Base-by-base conservation (phyloP, 2,888 invertebrate genomes). In the Nephrotoma guestfalica region DNA sequence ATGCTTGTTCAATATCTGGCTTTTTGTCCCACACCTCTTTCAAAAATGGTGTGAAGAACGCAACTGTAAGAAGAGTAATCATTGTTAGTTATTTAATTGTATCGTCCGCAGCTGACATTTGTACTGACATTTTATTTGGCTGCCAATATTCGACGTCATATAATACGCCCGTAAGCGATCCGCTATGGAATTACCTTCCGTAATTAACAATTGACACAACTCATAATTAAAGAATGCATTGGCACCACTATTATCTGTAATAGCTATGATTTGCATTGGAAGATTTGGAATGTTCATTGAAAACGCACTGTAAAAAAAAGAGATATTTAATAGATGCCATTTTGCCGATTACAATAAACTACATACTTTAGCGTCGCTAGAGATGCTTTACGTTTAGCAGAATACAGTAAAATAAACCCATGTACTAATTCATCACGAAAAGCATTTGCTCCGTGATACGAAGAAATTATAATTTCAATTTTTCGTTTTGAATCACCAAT, bases 1-100 rank as follows among this genome's bases (percentile, higher is more conserved):
- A 97, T 18, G 97, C 96, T 90, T 97, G 96, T 91, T 98, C 98
- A 86, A 98, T 98, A 92, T 98, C 97, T 42, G 97, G 97, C 89
- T 98, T 97, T 89, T 97, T 96, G 91, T 98, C 97, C 98, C 97
- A 98, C 40, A 97, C 98, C 91, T 97, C 97, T 91, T 97, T 97
- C 93, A 98, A 97, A 93, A 98, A 98, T 85, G 98, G 97, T 85
- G 97, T 97, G 91, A 97, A 98, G 91, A 97, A 97, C 43, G 97
- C 97, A 90, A 97, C 97, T 97, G 92, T 0, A 92, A 92, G 88
- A 87, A 88, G 87, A 86, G 42, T 15, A 86, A 42, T 41, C 7
- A 84, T 40, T 84, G 47, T 43, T 83, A 86, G 71, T 13, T 43
- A 86, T 13, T 30, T 51, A 41, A 85, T 15, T 43, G 13, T 84